Percentiles rank a stretch among this genome's conserved stretches.
Conservation (phyloP, 2,797 vertebrate genomes). For the Bradypodion ventrale region DNA sequence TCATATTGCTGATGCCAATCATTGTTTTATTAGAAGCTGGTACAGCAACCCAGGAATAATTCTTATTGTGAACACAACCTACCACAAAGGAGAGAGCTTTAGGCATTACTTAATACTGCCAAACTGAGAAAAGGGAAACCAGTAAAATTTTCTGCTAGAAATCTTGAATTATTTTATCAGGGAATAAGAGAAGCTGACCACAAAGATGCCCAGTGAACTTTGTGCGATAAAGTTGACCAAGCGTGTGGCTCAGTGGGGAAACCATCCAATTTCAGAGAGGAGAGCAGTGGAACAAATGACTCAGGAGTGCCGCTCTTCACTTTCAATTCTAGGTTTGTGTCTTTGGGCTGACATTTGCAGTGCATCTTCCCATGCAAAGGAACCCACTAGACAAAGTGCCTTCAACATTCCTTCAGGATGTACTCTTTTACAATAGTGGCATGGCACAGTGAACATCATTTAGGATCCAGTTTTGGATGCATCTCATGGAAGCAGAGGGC, state of each 20-base stretch:
- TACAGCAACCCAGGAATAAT: neutral
- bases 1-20: neutral
- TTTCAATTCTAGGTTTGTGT: neutral
- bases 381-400: slow-evolving; percentile 50
- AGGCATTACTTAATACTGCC: neutral
- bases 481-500: slow-evolving; percentile 85
- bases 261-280: slow-evolving; percentile 50
- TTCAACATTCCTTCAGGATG: slow-evolving; percentile 32
- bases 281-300: slow-evolving; percentile 48
- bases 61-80: neutral
- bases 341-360: slow-evolving; percentile 23
- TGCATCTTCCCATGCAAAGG: slow-evolving; percentile 52
- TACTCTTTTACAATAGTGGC: slow-evolving; percentile 7
- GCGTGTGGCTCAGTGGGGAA: slow-evolving; percentile 39
- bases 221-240: slow-evolving; percentile 48
- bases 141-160: slow-evolving; percentile 1
- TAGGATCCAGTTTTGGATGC: neutral
- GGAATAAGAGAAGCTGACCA: slow-evolving; percentile 26
- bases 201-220: slow-evolving; percentile 32
- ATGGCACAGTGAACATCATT: slow-evolving; percentile 21
- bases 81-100: neutral
- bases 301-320: slow-evolving; percentile 42
- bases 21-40: neutral
- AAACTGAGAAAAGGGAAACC: neutral
- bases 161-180: slow-evolving; percentile 43